These are phyloP conservation scores for Arion vulgaris DNA, from an alignment of 1,140 invertebrate species.

Conservation along the genomic window DNA sequence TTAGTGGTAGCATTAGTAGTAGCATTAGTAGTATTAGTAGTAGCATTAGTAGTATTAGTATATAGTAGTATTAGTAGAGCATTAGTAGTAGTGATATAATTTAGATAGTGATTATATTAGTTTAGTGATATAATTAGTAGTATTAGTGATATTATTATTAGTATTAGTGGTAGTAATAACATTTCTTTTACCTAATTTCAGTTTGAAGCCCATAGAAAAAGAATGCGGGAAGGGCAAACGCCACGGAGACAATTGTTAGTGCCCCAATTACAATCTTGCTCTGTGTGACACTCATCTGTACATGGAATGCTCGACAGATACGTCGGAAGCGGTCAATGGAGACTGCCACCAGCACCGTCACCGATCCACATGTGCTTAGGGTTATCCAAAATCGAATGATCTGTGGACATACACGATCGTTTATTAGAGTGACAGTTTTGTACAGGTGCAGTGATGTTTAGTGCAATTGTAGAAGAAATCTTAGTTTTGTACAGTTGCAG, in stretches of 20 bases:
- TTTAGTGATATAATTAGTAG: background rate
- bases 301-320: constrained; percentile 42
- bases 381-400: constrained; percentile 35
- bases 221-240: background rate
- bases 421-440: background rate
- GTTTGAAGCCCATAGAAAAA: constrained; percentile 21
- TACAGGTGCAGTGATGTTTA: no score
- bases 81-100: background rate
- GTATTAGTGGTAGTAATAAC: background rate
- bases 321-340: constrained; percentile 43
- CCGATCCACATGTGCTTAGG: constrained; percentile 40
- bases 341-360: constrained; percentile 39
- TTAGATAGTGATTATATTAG: background rate
- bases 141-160: background rate
- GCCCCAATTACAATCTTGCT: background rate
- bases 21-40: background rate
- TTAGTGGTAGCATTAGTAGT: background rate
- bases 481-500: no score
- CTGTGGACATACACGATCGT: background rate
- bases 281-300: constrained; percentile 24
- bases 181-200: background rate
- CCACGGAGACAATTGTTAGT: background rate
- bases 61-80: background rate
- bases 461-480: no score
- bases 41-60: no score